phyloP scores from a whole-genome alignment of 2,797 vertebrate genomes.

The Tiaroga cobitis region DNA sequence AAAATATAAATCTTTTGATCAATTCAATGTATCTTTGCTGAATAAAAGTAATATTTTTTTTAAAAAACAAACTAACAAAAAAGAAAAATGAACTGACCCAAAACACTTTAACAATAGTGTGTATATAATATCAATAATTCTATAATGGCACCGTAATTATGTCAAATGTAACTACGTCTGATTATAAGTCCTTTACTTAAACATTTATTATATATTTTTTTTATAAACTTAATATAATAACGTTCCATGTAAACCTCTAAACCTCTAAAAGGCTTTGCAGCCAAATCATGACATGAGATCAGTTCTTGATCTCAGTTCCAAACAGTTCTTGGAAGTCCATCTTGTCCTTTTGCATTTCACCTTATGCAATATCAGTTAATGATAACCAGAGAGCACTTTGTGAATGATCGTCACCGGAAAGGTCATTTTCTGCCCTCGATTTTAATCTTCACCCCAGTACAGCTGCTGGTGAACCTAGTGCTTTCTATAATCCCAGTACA shows the following conservation, averaged over 20 bases:
- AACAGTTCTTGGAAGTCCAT: conserved; percentile 20
- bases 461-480: conserved; percentile 35
- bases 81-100: not conserved
- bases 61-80: not conserved
- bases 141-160: not conserved
- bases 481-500: conserved; percentile 50
- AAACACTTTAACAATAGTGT: not conserved
- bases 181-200: not conserved
- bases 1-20: too few species aligned
- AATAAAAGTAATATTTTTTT: too few species aligned
- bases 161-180: not conserved
- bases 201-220: not conserved
- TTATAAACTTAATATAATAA: not conserved
- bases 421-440: conserved; percentile 20
- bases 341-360: conserved; percentile 11
- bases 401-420: conserved; percentile 5
- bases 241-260: not conserved
- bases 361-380: conserved; percentile 36
- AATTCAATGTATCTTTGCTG: too few species aligned
- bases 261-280: not conserved
- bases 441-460: conserved; percentile 49
- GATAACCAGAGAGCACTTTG: conserved; percentile 21
- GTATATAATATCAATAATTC: not conserved
- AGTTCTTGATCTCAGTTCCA: not conserved
- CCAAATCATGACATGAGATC: not conserved